Evolutionary conservation across 1,140 invertebrate genomes (phyloP).

Genomic region (Muscidifurax raptorellus): DNA sequence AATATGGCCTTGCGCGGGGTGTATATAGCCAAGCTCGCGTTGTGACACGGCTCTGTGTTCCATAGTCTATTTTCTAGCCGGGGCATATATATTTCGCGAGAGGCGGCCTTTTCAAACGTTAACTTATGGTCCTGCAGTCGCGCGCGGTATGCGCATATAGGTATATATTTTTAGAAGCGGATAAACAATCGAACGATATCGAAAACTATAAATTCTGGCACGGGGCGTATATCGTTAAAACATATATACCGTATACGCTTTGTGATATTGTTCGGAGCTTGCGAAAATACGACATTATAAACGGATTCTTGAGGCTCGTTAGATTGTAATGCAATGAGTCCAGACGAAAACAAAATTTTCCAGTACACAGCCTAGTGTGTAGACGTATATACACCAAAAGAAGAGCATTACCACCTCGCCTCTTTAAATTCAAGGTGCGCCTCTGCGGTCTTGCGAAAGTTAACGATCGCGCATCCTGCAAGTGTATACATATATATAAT

Average conservation of each 20-base stretch:
- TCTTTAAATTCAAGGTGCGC: neutral
- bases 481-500: no score
- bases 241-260: no score
- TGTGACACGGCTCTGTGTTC: conserved; percentile 7
- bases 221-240: no score
- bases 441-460: neutral
- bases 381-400: no score
- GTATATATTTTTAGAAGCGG: neutral
- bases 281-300: no score
- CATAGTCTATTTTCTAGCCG: neutral
- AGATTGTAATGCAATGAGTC: no score
- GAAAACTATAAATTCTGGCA: neutral
- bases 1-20: conserved; percentile 26
- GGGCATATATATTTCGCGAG: conserved; percentile 11
- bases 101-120: neutral
- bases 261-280: no score
- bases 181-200: neutral
- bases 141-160: neutral
- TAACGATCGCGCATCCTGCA: conserved; percentile 26
- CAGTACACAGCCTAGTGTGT: no score
- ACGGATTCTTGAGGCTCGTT: no score
- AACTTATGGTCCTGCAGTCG: no score
- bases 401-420: no score
- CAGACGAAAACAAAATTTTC: no score
- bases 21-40: neutral